Conservation (phyloP, 2,797 vertebrate species). For the Heliangelus exortis region DNA sequence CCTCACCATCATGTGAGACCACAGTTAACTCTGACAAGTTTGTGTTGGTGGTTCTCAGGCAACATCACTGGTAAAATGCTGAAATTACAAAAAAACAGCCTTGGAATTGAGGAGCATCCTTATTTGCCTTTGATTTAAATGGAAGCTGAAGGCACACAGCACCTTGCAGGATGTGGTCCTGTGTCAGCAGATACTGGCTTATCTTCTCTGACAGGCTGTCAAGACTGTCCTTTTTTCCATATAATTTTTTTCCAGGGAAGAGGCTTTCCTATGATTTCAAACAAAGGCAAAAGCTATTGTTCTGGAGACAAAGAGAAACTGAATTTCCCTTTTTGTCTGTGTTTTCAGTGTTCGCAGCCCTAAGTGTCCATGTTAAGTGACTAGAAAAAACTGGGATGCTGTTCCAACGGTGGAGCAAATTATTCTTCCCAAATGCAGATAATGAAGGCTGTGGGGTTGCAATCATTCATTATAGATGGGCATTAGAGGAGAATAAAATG, state of each 20-base stretch:
- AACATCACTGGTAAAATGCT: background rate
- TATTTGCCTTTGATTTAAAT: background rate
- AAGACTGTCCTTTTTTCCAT: background rate
- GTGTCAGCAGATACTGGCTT: background rate
- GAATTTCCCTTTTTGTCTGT: background rate
- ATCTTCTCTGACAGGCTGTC: background rate
- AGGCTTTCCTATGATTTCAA: constrained; percentile 5
- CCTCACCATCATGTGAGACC: background rate
- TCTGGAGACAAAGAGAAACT: background rate
- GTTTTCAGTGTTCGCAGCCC: constrained; percentile 20
- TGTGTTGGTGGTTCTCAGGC: background rate
- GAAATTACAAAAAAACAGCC: background rate
- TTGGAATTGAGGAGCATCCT: background rate
- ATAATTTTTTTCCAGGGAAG: background rate
- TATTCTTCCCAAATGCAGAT: constrained; percentile 36
- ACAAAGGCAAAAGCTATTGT: constrained; percentile 9
- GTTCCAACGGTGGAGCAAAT: constrained; percentile 41
- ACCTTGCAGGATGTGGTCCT: background rate
- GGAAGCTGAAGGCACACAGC: background rate
- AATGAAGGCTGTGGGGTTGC: constrained; percentile 5
- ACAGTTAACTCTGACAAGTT: background rate
- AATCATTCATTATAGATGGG: constrained; percentile 45
- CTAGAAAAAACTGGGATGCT: background rate
- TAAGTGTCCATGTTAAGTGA: background rate
- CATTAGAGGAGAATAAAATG: background rate